phyloP scores from a whole-genome alignment of 37 sponge, comb jelly and placozoan genomes.

The Bolinopsis microptera region DNA sequence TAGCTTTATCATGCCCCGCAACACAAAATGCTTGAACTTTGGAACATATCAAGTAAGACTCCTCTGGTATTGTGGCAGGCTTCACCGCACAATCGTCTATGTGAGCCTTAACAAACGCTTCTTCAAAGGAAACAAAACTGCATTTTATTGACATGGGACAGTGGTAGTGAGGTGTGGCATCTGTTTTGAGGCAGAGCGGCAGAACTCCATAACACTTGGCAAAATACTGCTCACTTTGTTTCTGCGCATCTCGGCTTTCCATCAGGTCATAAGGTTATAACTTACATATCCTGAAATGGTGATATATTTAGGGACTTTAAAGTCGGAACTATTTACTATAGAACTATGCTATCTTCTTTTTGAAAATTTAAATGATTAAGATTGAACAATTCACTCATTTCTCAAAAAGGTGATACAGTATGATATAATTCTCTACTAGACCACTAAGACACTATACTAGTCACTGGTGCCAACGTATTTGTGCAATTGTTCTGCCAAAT shows the following conservation, averaged over 20 bases:
- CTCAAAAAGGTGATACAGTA: too few species aligned
- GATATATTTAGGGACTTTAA: not conserved
- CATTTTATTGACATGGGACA: slow-evolving; percentile 62
- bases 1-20: slow-evolving; percentile 28
- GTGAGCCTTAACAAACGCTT: not conserved
- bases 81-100: slow-evolving; percentile 13
- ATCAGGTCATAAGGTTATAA: not conserved
- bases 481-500: too few species aligned
- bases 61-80: slow-evolving; percentile 57
- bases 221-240: not conserved
- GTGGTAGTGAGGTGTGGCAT: slow-evolving; percentile 55
- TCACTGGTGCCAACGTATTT: too few species aligned
- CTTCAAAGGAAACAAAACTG: slow-evolving; percentile 44
- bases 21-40: slow-evolving; percentile 59
- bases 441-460: too few species aligned
- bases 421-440: too few species aligned
- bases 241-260: not conserved
- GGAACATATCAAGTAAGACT: slow-evolving; percentile 58
- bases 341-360: too few species aligned
- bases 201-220: slow-evolving; percentile 61
- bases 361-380: too few species aligned
- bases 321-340: too few species aligned
- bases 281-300: not conserved
- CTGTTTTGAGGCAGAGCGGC: slow-evolving; percentile 52
- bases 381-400: too few species aligned